phyloP scores from a whole-genome alignment of 2,797 vertebrate genomes.

The Anisognathus igniventris region DNA sequence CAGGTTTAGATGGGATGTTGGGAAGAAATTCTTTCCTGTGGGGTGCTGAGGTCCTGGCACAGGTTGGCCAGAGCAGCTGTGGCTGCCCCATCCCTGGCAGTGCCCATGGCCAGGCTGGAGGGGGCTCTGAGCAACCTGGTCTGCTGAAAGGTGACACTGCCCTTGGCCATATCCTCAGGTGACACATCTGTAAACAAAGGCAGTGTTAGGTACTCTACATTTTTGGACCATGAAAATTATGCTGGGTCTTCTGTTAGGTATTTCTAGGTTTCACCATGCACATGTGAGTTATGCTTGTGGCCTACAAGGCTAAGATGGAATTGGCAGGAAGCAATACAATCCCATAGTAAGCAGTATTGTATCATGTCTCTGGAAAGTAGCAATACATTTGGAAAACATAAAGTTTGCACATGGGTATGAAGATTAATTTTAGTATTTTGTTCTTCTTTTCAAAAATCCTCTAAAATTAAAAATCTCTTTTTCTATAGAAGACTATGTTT shows the following conservation, averaged over 20 bases:
- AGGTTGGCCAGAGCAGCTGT: background rate
- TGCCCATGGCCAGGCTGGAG: rapidly evolving
- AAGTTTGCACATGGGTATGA: conserved; percentile 12
- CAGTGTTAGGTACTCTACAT: background rate
- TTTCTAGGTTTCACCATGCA: background rate
- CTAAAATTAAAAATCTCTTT: background rate
- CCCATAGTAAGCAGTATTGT: conserved; percentile 23
- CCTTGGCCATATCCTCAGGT: background rate
- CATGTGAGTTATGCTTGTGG: background rate
- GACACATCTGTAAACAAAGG: background rate
- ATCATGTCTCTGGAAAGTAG: background rate
- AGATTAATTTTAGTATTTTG: conserved; percentile 3
- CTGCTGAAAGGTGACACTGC: background rate
- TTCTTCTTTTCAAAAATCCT: background rate
- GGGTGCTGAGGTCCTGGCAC: background rate
- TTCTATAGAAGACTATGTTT: background rate
- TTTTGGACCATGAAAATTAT: background rate
- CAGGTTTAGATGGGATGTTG: rapidly evolving
- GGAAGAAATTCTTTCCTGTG: background rate
- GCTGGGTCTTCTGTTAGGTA: background rate
- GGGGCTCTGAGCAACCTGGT: background rate
- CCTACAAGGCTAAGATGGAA: conserved; percentile 3
- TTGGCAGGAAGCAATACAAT: conserved; percentile 3
- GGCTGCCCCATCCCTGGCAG: background rate
- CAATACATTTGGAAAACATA: conserved; percentile 34